phyloP scores from a whole-genome alignment of 1,140 invertebrate genomes.

The Nylanderia fulva region DNA sequence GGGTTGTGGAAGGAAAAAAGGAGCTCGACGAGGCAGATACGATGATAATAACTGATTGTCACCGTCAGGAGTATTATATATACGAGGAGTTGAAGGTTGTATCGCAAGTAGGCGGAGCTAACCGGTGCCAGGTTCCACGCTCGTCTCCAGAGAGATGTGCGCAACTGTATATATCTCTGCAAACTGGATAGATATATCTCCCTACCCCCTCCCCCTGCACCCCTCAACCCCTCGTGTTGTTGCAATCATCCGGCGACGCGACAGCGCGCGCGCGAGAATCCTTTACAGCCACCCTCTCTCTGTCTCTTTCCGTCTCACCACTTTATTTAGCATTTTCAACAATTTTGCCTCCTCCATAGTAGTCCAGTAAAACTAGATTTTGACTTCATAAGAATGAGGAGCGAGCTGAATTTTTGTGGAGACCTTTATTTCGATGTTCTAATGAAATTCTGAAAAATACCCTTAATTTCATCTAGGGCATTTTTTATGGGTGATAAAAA shows the following conservation, averaged over 20 bases:
- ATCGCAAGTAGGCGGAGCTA: constrained; percentile 78
- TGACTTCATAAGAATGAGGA: too few relatives aligned
- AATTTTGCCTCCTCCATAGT: too few relatives aligned
- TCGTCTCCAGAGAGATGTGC: constrained; percentile 73
- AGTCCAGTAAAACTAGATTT: too few relatives aligned
- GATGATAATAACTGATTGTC: constrained; percentile 66
- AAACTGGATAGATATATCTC: constrained; percentile 76
- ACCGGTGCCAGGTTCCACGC: constrained; percentile 73
- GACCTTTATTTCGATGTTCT: too few relatives aligned
- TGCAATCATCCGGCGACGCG: too few relatives aligned
- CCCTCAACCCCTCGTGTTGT: too few relatives aligned
- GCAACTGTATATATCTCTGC: constrained; percentile 59
- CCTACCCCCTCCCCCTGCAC: too few relatives aligned
- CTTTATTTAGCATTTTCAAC: not conserved
- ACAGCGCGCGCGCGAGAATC: constrained; percentile 76
- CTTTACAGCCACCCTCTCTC: not conserved
- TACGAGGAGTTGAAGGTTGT: constrained; percentile 68
- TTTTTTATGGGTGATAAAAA: too few relatives aligned
- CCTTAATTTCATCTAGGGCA: too few relatives aligned
- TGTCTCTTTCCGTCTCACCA: too few relatives aligned
- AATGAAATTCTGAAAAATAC: too few relatives aligned
- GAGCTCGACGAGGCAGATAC: not conserved
- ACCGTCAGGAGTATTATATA: constrained; percentile 54
- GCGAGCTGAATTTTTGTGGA: too few relatives aligned
- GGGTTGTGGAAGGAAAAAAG: not conserved